phyloP scores from a whole-genome alignment of 2,797 vertebrate genomes.

The Anguilla marmorata region DNA sequence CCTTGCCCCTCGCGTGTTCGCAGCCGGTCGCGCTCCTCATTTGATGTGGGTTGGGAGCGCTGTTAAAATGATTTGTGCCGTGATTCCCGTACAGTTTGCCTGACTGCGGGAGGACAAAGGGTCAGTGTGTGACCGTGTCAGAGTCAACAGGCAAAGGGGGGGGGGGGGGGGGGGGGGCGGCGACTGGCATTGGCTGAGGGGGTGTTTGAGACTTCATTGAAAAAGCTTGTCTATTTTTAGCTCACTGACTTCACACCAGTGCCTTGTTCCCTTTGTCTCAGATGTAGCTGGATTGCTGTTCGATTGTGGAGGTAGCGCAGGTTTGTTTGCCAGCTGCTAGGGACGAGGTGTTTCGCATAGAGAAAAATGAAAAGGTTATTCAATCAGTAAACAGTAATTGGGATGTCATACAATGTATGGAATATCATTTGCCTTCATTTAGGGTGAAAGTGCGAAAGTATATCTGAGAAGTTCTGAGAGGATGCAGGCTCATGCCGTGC shows the following conservation, averaged over 20 bases:
- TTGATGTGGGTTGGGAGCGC: background rate
- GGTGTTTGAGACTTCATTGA: background rate
- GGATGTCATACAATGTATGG: background rate
- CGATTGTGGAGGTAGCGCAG: background rate
- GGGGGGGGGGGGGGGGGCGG: slow-evolving; percentile 15
- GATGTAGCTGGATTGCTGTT: background rate
- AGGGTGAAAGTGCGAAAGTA: background rate
- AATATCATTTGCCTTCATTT: background rate
- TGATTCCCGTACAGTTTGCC: background rate
- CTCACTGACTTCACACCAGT: background rate
- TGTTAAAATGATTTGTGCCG: background rate
- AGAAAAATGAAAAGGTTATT: background rate
- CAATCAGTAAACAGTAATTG: background rate
- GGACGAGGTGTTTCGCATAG: background rate
- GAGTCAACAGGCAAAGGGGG: slow-evolving; percentile 1
- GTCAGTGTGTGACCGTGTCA: background rate
- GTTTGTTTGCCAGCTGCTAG: background rate
- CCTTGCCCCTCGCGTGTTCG: background rate
- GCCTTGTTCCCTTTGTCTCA: slow-evolving; percentile 12
- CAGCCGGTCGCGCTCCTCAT: background rate
- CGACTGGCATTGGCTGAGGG: slow-evolving; percentile 14
- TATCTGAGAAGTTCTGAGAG: background rate
- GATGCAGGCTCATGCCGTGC: background rate
- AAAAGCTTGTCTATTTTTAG: slow-evolving; percentile 18
- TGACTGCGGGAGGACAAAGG: background rate